Percentiles rank a stretch among this genome's conserved stretches.
These are phyloP conservation scores for Taxidea taxus DNA, from an alignment of 2,113 vertebrate genomes.

Conservation along the genomic window DNA sequence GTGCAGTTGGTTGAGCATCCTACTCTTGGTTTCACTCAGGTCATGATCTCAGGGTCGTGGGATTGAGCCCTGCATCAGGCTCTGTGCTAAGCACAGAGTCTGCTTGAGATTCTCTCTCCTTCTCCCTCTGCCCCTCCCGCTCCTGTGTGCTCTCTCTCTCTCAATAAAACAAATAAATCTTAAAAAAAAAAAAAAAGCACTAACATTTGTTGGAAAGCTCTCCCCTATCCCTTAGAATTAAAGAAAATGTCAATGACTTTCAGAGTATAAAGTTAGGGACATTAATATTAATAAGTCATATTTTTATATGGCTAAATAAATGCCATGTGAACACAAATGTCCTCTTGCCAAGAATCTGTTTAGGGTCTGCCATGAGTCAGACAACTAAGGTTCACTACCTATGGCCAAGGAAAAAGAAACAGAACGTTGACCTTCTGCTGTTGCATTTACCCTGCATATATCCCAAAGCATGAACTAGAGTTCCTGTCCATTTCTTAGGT, in stretches of 20 bases:
- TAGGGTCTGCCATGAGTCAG: neutral
- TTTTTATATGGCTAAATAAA: neutral
- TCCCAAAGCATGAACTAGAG: neutral
- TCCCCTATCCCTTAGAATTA: neutral
- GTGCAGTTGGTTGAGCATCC: neutral
- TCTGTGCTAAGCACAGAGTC: neutral
- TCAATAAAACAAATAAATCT: neutral
- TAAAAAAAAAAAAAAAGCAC: neutral
- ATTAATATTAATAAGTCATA: neutral
- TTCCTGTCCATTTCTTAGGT: neutral
- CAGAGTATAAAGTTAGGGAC: neutral
- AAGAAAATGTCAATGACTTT: neutral
- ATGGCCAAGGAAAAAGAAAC: neutral
- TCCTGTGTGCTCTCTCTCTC: neutral
- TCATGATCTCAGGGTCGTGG: neutral
- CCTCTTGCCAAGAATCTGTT: neutral
- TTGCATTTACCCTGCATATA: neutral
- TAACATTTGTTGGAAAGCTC: slow-evolving; percentile 1
- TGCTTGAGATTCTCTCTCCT: neutral
- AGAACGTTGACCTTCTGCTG: neutral
- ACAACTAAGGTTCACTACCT: neutral
- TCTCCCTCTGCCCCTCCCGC: neutral
- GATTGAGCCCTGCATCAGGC: neutral
- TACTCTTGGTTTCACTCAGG: neutral
- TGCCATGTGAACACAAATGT: neutral